Conservation (phyloP, 2,113 vertebrate species). For the Xenopus laevis region DNA sequence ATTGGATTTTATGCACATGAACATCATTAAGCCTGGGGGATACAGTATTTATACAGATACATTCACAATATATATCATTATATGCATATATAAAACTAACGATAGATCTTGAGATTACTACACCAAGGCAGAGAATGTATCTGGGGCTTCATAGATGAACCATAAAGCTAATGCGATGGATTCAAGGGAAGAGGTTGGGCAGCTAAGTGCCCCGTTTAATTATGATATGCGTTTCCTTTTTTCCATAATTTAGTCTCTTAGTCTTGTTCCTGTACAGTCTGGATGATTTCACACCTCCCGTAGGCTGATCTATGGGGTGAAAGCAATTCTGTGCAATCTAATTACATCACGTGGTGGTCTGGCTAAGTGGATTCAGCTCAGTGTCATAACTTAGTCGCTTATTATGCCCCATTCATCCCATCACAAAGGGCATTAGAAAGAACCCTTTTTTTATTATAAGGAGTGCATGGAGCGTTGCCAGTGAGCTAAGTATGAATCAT, state of each 20-base stretch:
- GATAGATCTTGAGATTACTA: too few relatives aligned
- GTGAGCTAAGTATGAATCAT: slow-evolving; percentile 37
- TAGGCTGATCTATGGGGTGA: slow-evolving; percentile 23
- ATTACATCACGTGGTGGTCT: slow-evolving; percentile 20
- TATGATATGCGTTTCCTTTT: not conserved
- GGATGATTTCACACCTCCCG: slow-evolving; percentile 25
- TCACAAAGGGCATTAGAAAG: slow-evolving; percentile 31
- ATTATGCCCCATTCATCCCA: slow-evolving; percentile 23
- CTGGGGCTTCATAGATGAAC: not conserved
- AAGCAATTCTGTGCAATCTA: slow-evolving; percentile 21
- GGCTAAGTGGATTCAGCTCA: slow-evolving; percentile 28
- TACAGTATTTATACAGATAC: too few relatives aligned
- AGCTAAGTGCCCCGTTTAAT: not conserved
- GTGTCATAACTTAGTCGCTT: not conserved
- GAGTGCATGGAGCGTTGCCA: slow-evolving; percentile 25
- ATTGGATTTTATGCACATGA: too few relatives aligned
- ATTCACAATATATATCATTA: too few relatives aligned
- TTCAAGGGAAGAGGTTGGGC: not conserved
- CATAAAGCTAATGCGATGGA: too few relatives aligned
- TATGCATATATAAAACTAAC: too few relatives aligned
- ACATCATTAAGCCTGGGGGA: too few relatives aligned
- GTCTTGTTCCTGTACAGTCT: slow-evolving; percentile 8
- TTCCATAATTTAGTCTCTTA: slow-evolving; percentile 14
- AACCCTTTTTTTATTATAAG: slow-evolving; percentile 18
- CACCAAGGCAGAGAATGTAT: not conserved